Percentiles rank a stretch among this genome's conserved stretches.
Conservation (phyloP, 2,113 vertebrate species). For the Petrocephalus zakoni region DNA sequence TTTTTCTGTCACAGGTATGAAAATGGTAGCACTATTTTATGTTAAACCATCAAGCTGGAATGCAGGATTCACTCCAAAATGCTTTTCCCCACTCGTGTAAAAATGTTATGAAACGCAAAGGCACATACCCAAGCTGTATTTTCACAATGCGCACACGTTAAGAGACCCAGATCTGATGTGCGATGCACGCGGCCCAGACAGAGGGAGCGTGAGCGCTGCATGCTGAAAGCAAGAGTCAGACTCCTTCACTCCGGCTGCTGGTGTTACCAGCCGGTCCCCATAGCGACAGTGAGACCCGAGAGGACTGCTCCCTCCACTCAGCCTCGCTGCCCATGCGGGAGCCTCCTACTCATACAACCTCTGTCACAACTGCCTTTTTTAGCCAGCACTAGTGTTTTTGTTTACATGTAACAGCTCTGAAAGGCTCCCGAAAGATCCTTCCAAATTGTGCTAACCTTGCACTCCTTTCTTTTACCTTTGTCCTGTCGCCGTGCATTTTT, state of each 20-base stretch:
- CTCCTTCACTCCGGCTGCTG: neutral
- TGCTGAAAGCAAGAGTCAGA: neutral
- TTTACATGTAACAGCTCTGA: neutral
- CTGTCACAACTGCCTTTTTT: neutral
- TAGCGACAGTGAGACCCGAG: neutral
- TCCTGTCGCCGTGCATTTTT: neutral
- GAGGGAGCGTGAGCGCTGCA: neutral
- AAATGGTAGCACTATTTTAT: neutral
- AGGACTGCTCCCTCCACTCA: neutral
- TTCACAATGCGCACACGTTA: neutral
- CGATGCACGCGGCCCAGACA: neutral
- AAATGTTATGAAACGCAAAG: neutral
- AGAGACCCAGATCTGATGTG: neutral
- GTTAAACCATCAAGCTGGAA: neutral
- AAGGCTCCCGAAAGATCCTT: slow-evolving; percentile 6
- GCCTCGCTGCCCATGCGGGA: neutral
- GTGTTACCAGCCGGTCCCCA: neutral
- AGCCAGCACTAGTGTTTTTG: neutral
- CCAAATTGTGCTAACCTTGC: neutral
- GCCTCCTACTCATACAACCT: neutral
- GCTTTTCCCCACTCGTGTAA: neutral
- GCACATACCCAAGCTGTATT: neutral
- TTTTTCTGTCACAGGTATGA: neutral
- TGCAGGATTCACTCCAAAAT: neutral
- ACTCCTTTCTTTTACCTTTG: neutral